Base-by-base conservation (phyloP, 2,113 vertebrate species). In the Gymnobelideus leadbeateri region DNA sequence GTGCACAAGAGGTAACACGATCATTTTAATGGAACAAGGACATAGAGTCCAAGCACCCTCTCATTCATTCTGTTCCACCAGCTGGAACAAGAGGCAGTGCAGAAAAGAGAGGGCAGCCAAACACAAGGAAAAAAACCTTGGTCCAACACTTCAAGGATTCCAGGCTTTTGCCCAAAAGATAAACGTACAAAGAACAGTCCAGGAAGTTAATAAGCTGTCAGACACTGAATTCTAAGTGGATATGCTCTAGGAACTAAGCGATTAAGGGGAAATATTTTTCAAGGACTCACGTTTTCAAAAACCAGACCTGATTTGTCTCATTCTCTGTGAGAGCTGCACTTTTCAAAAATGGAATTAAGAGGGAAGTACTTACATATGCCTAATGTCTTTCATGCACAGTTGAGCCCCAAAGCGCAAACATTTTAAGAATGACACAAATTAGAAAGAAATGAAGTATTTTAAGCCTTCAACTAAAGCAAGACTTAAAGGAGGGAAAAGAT, bases 401-500 rank as follows among this genome's bases (percentile, higher is more conserved):
- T 91, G 90, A 0, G 1, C 90, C 92, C 92, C 50, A 96, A 95
- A 49, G n/a, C 90, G 97, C 61, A 0, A 25, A 46, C 31, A 16
- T 8, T 55, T 50, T 19, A 52, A 94, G 91, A 91, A 46, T 31
- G 1, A 89, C 9, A 0, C 90, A 26, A 28, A 3, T n/a, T 37
- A 37, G 47, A 53, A 0, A 24, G 46, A 49, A 91, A 77, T 14
- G 24, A 90, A 51, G 3, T 90, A 92, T 43, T 92, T 5, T 26
- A 46, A 77, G 91, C 49, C 16, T 19, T 24, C 14, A 19, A 91
- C 26, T 57, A 89, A 96, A 96, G 77, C 11, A 95, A 92, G 43
- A 92, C 57, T 61, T 49, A 90, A 95, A 94, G 94, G 16, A 12
- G 98, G 92, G 94, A 91, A 97, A 94, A 84, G 49, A 37, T 96